A percentile compares a stretch with the other conserved stretches of the same genome.
phyloP scores from a whole-genome alignment of 2,888 invertebrate genomes.

The Sesia bembeciformis region DNA sequence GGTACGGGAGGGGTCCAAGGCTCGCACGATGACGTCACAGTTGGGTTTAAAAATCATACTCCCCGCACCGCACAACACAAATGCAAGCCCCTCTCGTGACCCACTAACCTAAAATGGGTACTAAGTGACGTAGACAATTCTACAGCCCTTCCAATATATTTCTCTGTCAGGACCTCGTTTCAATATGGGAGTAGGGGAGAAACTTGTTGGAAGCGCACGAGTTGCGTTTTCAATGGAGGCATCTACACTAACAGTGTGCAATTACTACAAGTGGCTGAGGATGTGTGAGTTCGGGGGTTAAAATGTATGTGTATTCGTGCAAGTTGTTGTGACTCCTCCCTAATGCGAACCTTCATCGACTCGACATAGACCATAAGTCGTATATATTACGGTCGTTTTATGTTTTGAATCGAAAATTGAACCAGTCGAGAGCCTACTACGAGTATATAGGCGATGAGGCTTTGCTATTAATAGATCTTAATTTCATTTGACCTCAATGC shows the following conservation, averaged over 20 bases:
- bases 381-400: background rate
- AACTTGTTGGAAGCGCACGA: constrained; percentile 27
- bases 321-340: constrained; percentile 21
- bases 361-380: constrained; percentile 14
- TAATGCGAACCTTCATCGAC: constrained; percentile 21
- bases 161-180: constrained; percentile 9
- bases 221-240: constrained; percentile 59
- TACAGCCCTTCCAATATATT: constrained; percentile 39
- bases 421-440: no score
- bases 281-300: constrained; percentile 18
- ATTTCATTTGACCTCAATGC: background rate
- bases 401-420: no score
- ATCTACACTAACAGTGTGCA: constrained; percentile 32
- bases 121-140: constrained; percentile 57
- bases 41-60: constrained; percentile 49
- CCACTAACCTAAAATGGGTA: constrained; percentile 64
- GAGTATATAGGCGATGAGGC: background rate
- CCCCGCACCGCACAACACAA: constrained; percentile 36
- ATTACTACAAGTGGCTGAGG: constrained; percentile 12
- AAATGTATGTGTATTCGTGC: constrained; percentile 15
- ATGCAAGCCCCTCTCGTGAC: constrained; percentile 63
- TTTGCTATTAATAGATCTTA: background rate
- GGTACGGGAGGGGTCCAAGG: constrained; percentile 36
- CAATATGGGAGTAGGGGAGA: constrained; percentile 12
- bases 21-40: constrained; percentile 53